phyloP scores from a whole-genome alignment of 2,113 vertebrate genomes.

The Ahaetulla prasina region DNA sequence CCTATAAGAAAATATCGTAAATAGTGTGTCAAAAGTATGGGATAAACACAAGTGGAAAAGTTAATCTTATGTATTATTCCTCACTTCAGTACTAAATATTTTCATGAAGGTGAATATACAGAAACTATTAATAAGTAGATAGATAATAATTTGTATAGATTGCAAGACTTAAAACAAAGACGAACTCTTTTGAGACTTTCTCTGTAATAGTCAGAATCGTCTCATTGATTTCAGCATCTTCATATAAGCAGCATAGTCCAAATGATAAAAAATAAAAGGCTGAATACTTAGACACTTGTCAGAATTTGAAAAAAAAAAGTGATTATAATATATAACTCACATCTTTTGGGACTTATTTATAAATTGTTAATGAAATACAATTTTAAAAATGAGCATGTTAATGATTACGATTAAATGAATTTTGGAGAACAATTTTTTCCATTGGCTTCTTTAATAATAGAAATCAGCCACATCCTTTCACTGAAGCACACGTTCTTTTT shows the following conservation, averaged over 20 bases:
- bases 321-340: background rate
- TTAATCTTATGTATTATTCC: background rate
- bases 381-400: background rate
- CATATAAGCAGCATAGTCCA: background rate
- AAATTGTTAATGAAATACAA: background rate
- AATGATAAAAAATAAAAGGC: too few species aligned
- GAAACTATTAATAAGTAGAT: background rate
- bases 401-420: background rate
- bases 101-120: background rate
- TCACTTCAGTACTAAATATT: background rate
- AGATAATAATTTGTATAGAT: background rate
- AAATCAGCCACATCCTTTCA: background rate
- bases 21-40: background rate
- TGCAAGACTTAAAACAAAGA: background rate
- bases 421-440: background rate
- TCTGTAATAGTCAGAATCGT: background rate
- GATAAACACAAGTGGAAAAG: background rate
- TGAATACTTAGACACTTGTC: background rate
- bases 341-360: background rate
- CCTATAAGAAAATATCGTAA: background rate
- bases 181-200: background rate
- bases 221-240: background rate
- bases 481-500: background rate
- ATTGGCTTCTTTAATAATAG: background rate
- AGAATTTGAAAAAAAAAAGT: background rate